phyloP scores from a whole-genome alignment of 2,113 vertebrate genomes.

The Ascaphus truei region DNA sequence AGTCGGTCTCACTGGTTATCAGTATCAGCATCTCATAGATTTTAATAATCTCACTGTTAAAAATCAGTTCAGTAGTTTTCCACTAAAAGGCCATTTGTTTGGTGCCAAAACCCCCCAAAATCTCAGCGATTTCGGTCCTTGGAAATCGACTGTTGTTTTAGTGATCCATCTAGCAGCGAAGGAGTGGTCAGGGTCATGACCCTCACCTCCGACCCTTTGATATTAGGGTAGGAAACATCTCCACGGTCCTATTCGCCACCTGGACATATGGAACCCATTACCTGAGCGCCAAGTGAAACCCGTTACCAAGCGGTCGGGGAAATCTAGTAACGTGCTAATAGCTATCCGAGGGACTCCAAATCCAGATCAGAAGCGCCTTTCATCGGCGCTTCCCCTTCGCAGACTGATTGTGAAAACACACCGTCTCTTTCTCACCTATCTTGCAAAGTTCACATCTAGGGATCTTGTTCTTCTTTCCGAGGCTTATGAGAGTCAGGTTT shows the following conservation, averaged over 20 bases:
- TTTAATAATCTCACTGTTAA: too few relatives aligned
- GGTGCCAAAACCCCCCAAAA: too few relatives aligned
- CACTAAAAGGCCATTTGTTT: too few relatives aligned
- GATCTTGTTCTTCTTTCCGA: too few relatives aligned
- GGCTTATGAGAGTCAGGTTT: too few relatives aligned
- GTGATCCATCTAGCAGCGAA: background rate
- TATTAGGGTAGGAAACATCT: constrained; percentile 28
- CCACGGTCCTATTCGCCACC: constrained; percentile 40
- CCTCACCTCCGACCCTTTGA: background rate
- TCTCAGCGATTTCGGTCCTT: too few relatives aligned
- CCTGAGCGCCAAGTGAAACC: constrained; percentile 46
- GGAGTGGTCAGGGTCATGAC: background rate
- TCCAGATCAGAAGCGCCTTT: constrained; percentile 32
- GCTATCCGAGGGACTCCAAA: constrained; percentile 50
- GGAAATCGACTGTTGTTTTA: too few relatives aligned
- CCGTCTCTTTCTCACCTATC: background rate
- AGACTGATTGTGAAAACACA: constrained; percentile 56
- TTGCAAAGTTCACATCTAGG: too few relatives aligned
- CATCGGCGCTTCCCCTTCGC: constrained; percentile 38
- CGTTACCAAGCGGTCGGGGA: constrained; percentile 44
- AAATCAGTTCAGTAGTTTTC: too few relatives aligned
- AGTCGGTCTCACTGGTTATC: too few relatives aligned
- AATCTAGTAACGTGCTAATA: constrained; percentile 56
- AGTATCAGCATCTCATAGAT: too few relatives aligned
- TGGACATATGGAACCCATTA: constrained; percentile 59